Conservation (phyloP, 53 echinoderm and acorn worm genomes). For the Luidia sarsii region DNA sequence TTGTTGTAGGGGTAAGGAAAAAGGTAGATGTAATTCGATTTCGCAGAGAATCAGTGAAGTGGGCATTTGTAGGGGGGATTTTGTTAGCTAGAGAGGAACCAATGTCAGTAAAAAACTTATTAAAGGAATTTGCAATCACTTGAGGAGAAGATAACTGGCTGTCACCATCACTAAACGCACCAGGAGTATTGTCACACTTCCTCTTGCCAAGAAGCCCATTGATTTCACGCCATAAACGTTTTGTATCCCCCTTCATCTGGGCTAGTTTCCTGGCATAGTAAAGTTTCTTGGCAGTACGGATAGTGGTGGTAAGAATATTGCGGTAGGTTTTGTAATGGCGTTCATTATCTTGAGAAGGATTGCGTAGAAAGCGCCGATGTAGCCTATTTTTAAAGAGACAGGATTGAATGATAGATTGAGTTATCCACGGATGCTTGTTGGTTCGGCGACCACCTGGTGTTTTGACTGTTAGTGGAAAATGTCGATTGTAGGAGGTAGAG, state of each 20-base stretch:
- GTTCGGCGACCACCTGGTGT: neutral
- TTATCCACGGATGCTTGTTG: slow-evolving; percentile 4
- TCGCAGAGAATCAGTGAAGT: neutral
- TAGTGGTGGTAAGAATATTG: neutral
- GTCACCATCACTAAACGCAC: neutral
- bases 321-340: neutral
- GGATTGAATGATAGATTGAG: neutral
- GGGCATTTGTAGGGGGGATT: neutral
- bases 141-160: neutral
- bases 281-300: neutral
- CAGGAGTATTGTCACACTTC: neutral
- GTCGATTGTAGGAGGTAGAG: neutral
- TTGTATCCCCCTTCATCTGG: neutral
- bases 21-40: neutral
- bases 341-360: neutral
- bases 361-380: neutral
- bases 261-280: neutral
- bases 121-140: slow-evolving; percentile 1
- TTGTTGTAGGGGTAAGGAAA: neutral
- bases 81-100: too few species aligned
- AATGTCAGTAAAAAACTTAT: neutral
- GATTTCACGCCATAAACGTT: slow-evolving; percentile 4
- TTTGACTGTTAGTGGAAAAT: neutral
- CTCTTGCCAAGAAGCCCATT: neutral
- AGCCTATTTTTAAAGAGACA: neutral